phyloP scores from a whole-genome alignment of 2,888 invertebrate genomes.

The Orgyia antiqua region DNA sequence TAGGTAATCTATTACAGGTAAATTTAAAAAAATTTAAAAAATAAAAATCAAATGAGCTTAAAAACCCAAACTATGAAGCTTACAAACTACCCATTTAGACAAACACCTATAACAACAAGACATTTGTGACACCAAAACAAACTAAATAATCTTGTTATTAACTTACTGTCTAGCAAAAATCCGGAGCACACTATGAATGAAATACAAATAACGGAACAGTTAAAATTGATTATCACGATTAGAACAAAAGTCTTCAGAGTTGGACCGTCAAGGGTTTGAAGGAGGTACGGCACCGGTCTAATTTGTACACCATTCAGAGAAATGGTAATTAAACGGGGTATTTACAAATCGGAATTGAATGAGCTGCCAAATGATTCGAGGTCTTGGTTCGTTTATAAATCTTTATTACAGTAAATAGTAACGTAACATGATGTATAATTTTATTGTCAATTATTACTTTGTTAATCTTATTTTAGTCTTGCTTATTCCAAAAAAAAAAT shows the following conservation, averaged over 20 bases:
- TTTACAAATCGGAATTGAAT: slow-evolving; percentile 12
- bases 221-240: slow-evolving; percentile 50
- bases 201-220: slow-evolving; percentile 31
- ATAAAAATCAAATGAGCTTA: too few relatives aligned
- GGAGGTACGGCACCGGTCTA: slow-evolving; percentile 40
- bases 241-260: slow-evolving; percentile 49
- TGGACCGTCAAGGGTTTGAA: slow-evolving; percentile 49
- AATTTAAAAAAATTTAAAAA: too few relatives aligned
- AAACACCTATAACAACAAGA: slow-evolving; percentile 24
- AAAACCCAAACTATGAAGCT: too few relatives aligned
- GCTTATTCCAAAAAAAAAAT: too few relatives aligned
- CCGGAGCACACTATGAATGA: slow-evolving; percentile 31
- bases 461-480: too few relatives aligned
- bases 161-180: slow-evolving; percentile 26
- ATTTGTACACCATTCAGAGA: slow-evolving; percentile 29
- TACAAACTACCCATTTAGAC: slow-evolving; percentile 17
- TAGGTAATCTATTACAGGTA: too few relatives aligned
- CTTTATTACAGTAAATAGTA: too few relatives aligned
- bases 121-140: slow-evolving; percentile 25
- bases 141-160: slow-evolving; percentile 26
- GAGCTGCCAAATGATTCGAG: too few relatives aligned
- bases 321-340: slow-evolving; percentile 14
- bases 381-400: too few relatives aligned
- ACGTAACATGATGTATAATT: too few relatives aligned
- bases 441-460: too few relatives aligned